Evolutionary conservation across 2,888 invertebrate genomes (phyloP), one percentile per base, ranked within the genome.

Genomic region (Eupithecia subumbrata): DNA sequence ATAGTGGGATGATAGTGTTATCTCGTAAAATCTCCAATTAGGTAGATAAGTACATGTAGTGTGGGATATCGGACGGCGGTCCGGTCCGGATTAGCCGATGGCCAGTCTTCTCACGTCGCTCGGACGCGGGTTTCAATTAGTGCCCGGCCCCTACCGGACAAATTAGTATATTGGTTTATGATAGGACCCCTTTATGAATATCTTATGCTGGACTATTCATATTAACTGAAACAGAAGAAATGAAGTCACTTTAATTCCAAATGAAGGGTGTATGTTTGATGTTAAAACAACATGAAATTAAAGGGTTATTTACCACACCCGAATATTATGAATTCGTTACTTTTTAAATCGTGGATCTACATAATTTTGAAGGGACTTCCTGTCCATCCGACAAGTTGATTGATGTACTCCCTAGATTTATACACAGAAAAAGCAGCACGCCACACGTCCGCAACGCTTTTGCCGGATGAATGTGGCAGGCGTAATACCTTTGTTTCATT

Each of bases 11-110:
- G 87, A 88, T 89, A 88, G 92, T 91, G 93, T 89, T 94, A 94
- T 94, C 93, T 93, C 89, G 94, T 89, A 90, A 93, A 93, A 94
- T 92, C 92, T 93, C 91, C 90, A 92, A 93, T 93, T 92, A 92
- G 88, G 60, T 60, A 60, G 60, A 67, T 37, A 67, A 37, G 87
- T 88, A 87, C 77, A 72, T 78, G 81, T 78, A 80, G 83, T 82
- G 83, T 81, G 81, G 80, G 80, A 79, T 79, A 75, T 75, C 56
- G 76, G 73, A 82, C 82, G 85, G 84, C 74, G 83, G 83, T 79
- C 82, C 83, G 82, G 73, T 52, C 81, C 75, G 89, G 91, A 91
- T 92, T 89, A 90, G 89, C 85, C 89, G 88, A 90, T 93, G 91
- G 89, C 85, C 88, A 94, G 93, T 93, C 94, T 88, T 88, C 91